Percentiles rank a stretch among this genome's conserved stretches.
Conservation (phyloP, 2,888 invertebrate genomes). For the Macaria notata region DNA sequence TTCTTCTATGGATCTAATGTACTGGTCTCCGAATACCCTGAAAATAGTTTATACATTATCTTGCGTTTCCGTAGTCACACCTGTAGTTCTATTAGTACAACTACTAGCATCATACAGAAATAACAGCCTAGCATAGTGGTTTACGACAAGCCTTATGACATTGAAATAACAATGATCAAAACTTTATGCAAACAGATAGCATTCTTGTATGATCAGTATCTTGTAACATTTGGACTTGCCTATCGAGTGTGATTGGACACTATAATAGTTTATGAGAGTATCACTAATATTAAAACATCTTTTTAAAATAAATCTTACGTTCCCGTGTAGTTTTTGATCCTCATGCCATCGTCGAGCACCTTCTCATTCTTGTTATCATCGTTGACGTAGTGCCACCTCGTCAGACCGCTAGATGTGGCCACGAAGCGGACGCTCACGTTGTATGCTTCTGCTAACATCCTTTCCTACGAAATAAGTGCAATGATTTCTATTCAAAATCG, state of each 20-base stretch:
- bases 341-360: constrained; percentile 59
- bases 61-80: too few species aligned
- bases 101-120: too few species aligned
- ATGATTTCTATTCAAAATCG: neutral
- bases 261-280: too few species aligned
- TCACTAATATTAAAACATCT: neutral
- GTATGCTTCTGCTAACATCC: constrained; percentile 83
- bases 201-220: too few species aligned
- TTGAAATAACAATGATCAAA: too few species aligned
- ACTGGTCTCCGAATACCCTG: constrained; percentile 89
- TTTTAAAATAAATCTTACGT: constrained; percentile 49
- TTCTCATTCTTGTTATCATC: constrained; percentile 81
- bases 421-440: constrained; percentile 91
- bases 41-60: constrained; percentile 23
- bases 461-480: constrained; percentile 48
- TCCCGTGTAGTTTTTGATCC: constrained; percentile 52
- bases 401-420: constrained; percentile 94
- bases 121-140: too few species aligned
- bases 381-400: constrained; percentile 91
- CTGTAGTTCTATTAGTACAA: too few species aligned
- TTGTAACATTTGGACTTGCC: too few species aligned
- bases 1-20: constrained; percentile 91
- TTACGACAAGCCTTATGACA: too few species aligned
- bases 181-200: too few species aligned
- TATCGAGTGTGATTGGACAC: too few species aligned